Evolutionary conservation across 2,888 invertebrate genomes (phyloP).

Genomic region (Macropis europaea): DNA sequence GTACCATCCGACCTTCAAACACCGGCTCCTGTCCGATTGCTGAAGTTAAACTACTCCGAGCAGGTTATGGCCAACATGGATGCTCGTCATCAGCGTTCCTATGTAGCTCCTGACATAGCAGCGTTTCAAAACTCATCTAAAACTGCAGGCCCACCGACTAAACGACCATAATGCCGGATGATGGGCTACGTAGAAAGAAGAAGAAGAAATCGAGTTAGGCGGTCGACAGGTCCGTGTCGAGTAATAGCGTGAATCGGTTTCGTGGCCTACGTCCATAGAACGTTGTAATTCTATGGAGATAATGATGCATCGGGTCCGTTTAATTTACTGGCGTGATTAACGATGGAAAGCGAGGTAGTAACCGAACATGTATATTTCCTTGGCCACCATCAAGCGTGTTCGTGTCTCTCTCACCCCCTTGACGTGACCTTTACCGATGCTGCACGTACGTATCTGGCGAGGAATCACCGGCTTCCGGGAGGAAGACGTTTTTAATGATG

Average conservation of each 20-base stretch:
- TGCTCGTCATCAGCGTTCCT: no score
- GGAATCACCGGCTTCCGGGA: conserved; percentile 53
- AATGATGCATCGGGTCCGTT: conserved; percentile 58
- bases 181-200: no score
- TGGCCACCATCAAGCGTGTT: conserved; percentile 24
- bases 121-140: no score
- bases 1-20: no score
- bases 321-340: conserved; percentile 63
- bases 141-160: no score
- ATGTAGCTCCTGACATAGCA: no score
- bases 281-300: conserved; percentile 45
- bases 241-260: conserved; percentile 21
- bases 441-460: conserved; percentile 34
- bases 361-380: conserved; percentile 58
- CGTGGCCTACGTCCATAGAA: conserved; percentile 16
- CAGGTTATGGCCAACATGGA: no score
- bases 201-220: background rate
- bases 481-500: conserved; percentile 57
- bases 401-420: conserved; percentile 18
- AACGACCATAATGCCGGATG: no score
- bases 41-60: no score
- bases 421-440: conserved; percentile 51
- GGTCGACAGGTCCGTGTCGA: background rate
- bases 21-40: no score
- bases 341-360: conserved; percentile 61